Evolutionary conservation across 2,888 invertebrate species (phyloP).

Genomic region (Synergus itoensis): DNA sequence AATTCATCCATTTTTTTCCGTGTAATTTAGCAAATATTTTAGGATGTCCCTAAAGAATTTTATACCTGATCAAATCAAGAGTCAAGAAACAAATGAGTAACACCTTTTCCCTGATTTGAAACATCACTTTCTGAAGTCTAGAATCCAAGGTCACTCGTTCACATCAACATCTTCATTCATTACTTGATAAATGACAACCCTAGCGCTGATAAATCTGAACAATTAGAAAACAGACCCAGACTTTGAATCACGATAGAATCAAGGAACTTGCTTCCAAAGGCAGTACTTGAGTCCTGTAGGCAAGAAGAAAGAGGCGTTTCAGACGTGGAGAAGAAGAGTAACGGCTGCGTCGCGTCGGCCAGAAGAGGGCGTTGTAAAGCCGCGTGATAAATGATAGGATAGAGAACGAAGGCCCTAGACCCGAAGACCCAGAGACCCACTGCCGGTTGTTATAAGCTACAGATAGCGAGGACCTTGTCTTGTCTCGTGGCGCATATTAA

Average conservation of each 20-base stretch:
- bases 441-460: slow-evolving; percentile 59
- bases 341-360: slow-evolving; percentile 36
- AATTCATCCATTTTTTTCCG: too few relatives aligned
- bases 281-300: slow-evolving; percentile 15
- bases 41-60: neutral
- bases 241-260: neutral
- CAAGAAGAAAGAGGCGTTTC: slow-evolving; percentile 49
- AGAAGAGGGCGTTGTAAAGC: slow-evolving; percentile 54
- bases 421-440: slow-evolving; percentile 73
- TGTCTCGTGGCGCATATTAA: slow-evolving; percentile 75
- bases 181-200: neutral
- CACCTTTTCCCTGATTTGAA: neutral
- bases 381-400: slow-evolving; percentile 74
- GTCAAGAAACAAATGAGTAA: neutral
- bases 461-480: slow-evolving; percentile 69
- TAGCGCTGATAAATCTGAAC: neutral
- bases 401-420: slow-evolving; percentile 66
- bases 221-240: neutral
- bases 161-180: slow-evolving; percentile 6
- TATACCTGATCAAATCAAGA: neutral
- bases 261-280: slow-evolving; percentile 9
- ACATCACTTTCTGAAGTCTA: neutral
- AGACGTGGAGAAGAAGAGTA: slow-evolving; percentile 31
- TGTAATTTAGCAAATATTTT: neutral
- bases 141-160: neutral